These are phyloP conservation scores for Byasa hedistus DNA, from an alignment of 2,888 invertebrate species.

Conservation along the genomic window DNA sequence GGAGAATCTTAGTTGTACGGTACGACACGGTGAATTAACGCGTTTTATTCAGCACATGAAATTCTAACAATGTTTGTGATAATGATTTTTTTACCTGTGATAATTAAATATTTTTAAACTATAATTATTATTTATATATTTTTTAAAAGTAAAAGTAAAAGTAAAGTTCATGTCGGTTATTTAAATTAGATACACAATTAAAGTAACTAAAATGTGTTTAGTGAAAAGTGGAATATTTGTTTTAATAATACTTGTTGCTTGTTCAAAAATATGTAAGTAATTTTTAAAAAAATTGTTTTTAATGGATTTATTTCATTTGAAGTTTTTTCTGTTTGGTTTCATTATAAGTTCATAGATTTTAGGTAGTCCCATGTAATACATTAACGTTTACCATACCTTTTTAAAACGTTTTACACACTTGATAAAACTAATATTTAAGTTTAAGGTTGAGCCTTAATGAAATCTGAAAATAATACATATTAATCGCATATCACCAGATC, in stretches of 20 bases:
- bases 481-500: too few relatives aligned
- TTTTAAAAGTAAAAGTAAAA: slow-evolving; percentile 2
- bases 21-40: slow-evolving; percentile 1
- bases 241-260: slow-evolving; percentile 43
- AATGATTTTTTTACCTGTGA: neutral
- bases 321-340: too few relatives aligned
- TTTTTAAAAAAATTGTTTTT: neutral
- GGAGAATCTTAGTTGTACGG: slow-evolving; percentile 23
- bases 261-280: slow-evolving; percentile 50
- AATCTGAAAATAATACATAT: too few relatives aligned
- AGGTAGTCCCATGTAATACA: too few relatives aligned
- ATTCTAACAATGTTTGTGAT: slow-evolving; percentile 10
- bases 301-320: too few relatives aligned
- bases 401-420: too few relatives aligned
- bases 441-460: too few relatives aligned
- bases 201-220: slow-evolving; percentile 45
- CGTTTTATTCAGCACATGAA: neutral
- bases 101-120: neutral
- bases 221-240: slow-evolving; percentile 45
- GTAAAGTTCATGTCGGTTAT: neutral
- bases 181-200: neutral
- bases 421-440: too few relatives aligned
- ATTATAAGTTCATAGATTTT: too few relatives aligned
- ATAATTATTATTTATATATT: neutral
- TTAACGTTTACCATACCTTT: too few relatives aligned